A percentile compares a stretch with the other conserved stretches of the same genome.
These are phyloP conservation scores for Drosophila kanapiae DNA, from an alignment of 1,140 invertebrate species.

Conservation along the genomic window DNA sequence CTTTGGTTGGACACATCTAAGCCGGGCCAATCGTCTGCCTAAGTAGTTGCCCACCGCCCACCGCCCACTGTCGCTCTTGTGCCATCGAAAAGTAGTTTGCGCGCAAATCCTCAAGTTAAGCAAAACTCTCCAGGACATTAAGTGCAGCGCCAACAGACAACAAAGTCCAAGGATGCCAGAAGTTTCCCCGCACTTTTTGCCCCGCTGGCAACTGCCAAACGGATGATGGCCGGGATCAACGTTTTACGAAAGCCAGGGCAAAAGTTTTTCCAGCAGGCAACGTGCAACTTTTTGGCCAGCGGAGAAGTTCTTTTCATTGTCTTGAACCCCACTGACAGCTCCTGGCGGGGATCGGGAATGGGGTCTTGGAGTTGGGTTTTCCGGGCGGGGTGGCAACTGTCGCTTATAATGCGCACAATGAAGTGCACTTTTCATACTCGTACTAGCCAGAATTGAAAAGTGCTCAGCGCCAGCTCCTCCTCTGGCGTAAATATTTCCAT, in stretches of 20 bases:
- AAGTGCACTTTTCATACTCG: constrained; percentile 81
- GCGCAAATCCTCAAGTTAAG: constrained; percentile 83
- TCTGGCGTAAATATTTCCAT: constrained; percentile 51
- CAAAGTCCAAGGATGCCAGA: constrained; percentile 56
- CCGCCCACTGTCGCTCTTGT: constrained; percentile 49
- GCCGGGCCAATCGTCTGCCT: constrained; percentile 77
- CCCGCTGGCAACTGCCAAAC: constrained; percentile 55
- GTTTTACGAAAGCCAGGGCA: constrained; percentile 63
- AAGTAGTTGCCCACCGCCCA: constrained; percentile 67
- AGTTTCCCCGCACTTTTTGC: constrained; percentile 19
- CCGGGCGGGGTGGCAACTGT: constrained; percentile 50
- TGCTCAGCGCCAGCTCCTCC: constrained; percentile 58
- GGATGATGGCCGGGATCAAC: constrained; percentile 79
- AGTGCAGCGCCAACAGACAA: constrained; percentile 74
- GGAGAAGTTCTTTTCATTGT: constrained; percentile 74
- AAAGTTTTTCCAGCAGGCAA: constrained; percentile 60
- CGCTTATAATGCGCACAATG: constrained; percentile 81
- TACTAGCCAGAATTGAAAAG: constrained; percentile 71
- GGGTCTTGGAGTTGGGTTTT: not conserved
- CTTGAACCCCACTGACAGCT: constrained; percentile 65
- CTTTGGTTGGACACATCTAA: constrained; percentile 68
- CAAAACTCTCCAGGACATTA: constrained; percentile 78
- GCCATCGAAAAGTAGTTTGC: constrained; percentile 84
- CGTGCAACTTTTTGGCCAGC: constrained; percentile 61
- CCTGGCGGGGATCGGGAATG: not conserved